Percentiles rank a stretch among this genome's conserved stretches.
phyloP scores from a whole-genome alignment of 2,797 vertebrate species.

The Halcyon smyrnensis region DNA sequence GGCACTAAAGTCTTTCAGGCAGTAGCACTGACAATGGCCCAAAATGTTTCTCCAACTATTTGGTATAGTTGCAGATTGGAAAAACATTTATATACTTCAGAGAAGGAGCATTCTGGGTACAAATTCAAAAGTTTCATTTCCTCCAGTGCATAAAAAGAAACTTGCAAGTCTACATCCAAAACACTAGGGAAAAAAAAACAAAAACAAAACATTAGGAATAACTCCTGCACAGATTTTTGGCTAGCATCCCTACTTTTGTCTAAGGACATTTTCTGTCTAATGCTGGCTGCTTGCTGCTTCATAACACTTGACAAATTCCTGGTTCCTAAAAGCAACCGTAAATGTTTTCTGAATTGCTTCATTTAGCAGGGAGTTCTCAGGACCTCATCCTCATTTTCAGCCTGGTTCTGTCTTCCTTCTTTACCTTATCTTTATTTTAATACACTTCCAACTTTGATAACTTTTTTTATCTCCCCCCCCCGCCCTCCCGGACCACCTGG shows the following conservation, averaged over 20 bases:
- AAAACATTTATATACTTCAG: slow-evolving; percentile 37
- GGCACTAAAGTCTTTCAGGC: background rate
- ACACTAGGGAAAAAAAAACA: background rate
- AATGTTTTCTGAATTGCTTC: slow-evolving; percentile 70
- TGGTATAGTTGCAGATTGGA: background rate
- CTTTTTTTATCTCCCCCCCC: background rate
- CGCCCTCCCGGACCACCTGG: background rate
- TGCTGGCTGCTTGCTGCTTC: slow-evolving; percentile 60
- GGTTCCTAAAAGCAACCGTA: slow-evolving; percentile 70
- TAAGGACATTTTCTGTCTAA: slow-evolving; percentile 60
- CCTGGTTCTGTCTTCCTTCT: slow-evolving; percentile 1
- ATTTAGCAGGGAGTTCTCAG: slow-evolving; percentile 64
- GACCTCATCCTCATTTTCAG: slow-evolving; percentile 14
- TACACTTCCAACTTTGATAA: slow-evolving; percentile 23
- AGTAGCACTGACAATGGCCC: background rate
- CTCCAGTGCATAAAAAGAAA: slow-evolving; percentile 11
- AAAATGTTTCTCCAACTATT: slow-evolving; percentile 17
- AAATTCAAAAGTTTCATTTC: slow-evolving; percentile 45
- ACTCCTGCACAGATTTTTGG: slow-evolving; percentile 69
- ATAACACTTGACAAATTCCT: slow-evolving; percentile 73
- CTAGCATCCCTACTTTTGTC: slow-evolving; percentile 29
- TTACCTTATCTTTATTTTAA: slow-evolving; percentile 52
- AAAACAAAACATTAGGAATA: background rate
- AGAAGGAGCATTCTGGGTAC: slow-evolving; percentile 46
- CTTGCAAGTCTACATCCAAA: slow-evolving; percentile 38